Percentiles rank a stretch among this genome's conserved stretches.
These are phyloP conservation scores for Trematomus loennbergii DNA, from an alignment of 2,113 vertebrate genomes.

Conservation along the genomic window DNA sequence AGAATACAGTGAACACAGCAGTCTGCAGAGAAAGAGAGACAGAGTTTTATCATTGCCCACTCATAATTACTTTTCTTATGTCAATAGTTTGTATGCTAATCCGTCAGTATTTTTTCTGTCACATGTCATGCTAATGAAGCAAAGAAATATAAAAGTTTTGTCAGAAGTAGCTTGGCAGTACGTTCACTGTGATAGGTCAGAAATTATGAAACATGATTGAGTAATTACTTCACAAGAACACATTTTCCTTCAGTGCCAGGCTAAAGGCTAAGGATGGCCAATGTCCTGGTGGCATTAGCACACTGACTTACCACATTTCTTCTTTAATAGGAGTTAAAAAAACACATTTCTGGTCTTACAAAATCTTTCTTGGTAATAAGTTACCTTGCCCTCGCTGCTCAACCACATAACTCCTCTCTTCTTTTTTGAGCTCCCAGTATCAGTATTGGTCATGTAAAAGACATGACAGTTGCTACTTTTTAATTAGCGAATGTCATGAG, in stretches of 20 bases:
- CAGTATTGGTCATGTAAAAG: background rate
- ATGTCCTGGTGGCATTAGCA: slow-evolving; percentile 3
- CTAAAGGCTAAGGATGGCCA: background rate
- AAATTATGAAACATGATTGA: background rate
- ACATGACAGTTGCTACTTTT: background rate
- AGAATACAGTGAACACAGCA: slow-evolving; percentile 99
- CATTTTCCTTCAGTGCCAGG: background rate
- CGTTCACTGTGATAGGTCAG: background rate
- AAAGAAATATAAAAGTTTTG: background rate
- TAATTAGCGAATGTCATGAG: background rate
- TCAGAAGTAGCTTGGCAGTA: background rate
- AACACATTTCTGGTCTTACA: background rate
- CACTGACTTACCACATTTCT: background rate
- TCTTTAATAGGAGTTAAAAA: background rate
- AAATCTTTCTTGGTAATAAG: background rate
- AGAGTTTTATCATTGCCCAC: background rate
- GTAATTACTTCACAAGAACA: background rate
- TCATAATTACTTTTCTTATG: background rate
- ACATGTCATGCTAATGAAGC: slow-evolving; percentile 5
- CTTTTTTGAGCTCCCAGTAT: background rate
- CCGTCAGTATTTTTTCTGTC: background rate
- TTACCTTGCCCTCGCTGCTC: slow-evolving; percentile 4
- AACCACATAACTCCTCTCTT: background rate
- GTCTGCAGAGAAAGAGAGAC: slow-evolving; percentile 78
- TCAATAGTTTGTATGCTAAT: background rate